phyloP scores from a whole-genome alignment of 1,140 invertebrate genomes.

The Liolophura sinensis region DNA sequence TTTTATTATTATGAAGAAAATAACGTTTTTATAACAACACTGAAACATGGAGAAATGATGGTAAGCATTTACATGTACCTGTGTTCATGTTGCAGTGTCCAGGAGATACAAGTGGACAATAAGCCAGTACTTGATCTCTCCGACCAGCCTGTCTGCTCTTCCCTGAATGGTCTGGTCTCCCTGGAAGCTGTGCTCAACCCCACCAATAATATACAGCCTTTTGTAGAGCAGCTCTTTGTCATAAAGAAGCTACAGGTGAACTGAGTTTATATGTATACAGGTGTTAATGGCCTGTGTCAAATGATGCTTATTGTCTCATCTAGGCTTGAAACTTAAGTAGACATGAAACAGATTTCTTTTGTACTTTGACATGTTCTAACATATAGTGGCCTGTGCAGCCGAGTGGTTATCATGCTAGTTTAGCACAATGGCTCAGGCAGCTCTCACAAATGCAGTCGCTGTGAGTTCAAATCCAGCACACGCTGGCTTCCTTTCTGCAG shows the following conservation, averaged over 20 bases:
- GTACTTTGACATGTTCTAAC: neutral
- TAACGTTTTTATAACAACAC: too few species aligned
- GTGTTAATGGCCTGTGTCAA: too few species aligned
- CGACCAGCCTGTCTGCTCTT: conserved; percentile 35
- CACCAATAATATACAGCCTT: conserved; percentile 73
- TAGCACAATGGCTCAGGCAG: too few species aligned
- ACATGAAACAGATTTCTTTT: neutral
- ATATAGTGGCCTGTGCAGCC: too few species aligned
- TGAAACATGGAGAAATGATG: too few species aligned
- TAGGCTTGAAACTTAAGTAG: neutral
- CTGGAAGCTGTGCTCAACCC: conserved; percentile 55
- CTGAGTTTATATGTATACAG: neutral
- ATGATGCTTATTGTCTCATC: too few species aligned
- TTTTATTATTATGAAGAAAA: too few species aligned
- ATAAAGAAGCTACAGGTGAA: conserved; percentile 78
- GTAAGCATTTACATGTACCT: too few species aligned
- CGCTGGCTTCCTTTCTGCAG: too few species aligned
- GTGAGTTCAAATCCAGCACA: too few species aligned
- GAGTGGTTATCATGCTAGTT: too few species aligned
- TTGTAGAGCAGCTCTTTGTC: conserved; percentile 80
- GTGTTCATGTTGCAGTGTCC: conserved; percentile 8
- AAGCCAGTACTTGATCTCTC: conserved; percentile 37
- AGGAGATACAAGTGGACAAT: conserved; percentile 10
- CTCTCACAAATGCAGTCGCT: too few species aligned
- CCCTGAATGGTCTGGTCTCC: conserved; percentile 45